Percentiles rank a stretch among this genome's conserved stretches.
Evolutionary conservation across 2,113 vertebrate species (phyloP).

Genomic region (Chitala chitala): DNA sequence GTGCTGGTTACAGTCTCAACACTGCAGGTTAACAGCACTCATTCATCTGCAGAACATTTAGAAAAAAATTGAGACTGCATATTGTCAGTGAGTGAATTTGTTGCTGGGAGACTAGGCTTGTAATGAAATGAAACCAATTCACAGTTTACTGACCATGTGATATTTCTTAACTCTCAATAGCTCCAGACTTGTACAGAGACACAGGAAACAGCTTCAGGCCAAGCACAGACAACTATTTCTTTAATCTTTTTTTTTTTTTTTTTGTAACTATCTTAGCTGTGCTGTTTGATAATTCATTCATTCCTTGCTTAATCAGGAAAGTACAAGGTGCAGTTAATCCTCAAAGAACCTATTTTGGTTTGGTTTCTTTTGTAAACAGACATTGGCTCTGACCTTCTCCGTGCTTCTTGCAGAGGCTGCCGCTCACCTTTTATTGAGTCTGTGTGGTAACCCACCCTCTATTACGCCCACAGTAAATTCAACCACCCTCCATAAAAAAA

Average conservation of each 20-base stretch:
- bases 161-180: too few species aligned
- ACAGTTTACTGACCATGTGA: background rate
- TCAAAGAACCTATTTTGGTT: background rate
- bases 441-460: background rate
- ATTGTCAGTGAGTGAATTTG: too few species aligned
- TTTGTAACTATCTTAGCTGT: background rate
- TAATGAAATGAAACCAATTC: too few species aligned
- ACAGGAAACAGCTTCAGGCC: too few species aligned
- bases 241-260: background rate
- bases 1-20: too few species aligned
- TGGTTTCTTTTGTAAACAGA: background rate
- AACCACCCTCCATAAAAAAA: slow-evolving; percentile 4
- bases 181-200: too few species aligned
- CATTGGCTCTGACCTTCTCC: background rate
- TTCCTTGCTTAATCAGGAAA: background rate
- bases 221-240: background rate
- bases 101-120: too few species aligned
- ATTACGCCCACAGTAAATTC: background rate
- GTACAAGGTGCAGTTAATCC: background rate
- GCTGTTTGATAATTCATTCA: slow-evolving; percentile 10
- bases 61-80: too few species aligned
- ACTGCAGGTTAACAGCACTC: too few species aligned
- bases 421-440: background rate
- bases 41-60: too few species aligned
- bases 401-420: background rate